Evolutionary conservation across 2,888 invertebrate genomes (phyloP).

Genomic region (Aquatica leii): DNA sequence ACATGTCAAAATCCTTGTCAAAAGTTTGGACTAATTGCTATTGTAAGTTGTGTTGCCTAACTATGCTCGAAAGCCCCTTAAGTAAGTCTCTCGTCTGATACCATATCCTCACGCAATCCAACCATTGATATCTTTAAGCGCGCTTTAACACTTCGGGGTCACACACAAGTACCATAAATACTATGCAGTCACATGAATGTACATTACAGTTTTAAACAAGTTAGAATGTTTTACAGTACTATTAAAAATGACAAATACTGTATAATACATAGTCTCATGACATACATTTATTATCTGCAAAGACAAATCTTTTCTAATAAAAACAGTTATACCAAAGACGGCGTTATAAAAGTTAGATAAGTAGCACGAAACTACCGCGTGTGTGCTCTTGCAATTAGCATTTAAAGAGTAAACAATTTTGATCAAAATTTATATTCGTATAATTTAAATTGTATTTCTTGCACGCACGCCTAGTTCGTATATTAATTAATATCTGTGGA

Average conservation of each 20-base stretch:
- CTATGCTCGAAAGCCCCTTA: no score
- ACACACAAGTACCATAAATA: constrained; percentile 47
- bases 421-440: constrained; percentile 9
- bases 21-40: no score
- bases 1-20: no score
- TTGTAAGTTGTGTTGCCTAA: no score
- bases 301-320: not conserved
- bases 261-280: no score
- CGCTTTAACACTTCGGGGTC: constrained; percentile 49
- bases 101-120: constrained; percentile 48
- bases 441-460: constrained; percentile 14
- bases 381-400: constrained; percentile 15
- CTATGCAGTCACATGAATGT: constrained; percentile 30
- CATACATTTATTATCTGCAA: not conserved
- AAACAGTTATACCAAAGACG: constrained; percentile 9
- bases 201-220: constrained; percentile 21
- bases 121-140: constrained; percentile 51
- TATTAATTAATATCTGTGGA: constrained; percentile 23
- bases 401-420: constrained; percentile 13
- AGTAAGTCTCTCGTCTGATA: constrained; percentile 44
- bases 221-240: constrained; percentile 20
- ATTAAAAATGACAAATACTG: constrained; percentile 8
- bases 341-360: constrained; percentile 2
- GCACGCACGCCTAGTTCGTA: constrained; percentile 22
- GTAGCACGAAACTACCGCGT: constrained; percentile 17